phyloP scores from a whole-genome alignment of 2,113 vertebrate species.

The Canis aureus region DNA sequence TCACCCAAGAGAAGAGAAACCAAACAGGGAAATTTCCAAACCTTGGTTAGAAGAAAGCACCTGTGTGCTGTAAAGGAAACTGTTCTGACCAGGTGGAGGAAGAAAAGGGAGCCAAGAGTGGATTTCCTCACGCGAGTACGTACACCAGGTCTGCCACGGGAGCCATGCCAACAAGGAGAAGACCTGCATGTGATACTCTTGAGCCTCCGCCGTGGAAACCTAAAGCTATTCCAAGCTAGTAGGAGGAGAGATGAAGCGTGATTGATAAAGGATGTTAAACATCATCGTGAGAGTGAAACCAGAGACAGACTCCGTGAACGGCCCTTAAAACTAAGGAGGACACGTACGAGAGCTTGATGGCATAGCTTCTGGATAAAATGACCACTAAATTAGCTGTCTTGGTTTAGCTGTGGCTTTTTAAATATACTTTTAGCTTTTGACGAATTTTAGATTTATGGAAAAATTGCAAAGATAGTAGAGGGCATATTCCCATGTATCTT shows the following conservation, averaged over 20 bases:
- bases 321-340: background rate
- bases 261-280: background rate
- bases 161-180: background rate
- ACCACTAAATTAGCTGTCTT: background rate
- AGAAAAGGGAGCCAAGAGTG: background rate
- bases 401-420: background rate
- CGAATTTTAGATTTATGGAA: slow-evolving; percentile 14
- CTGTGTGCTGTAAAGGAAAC: background rate
- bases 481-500: background rate
- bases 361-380: background rate
- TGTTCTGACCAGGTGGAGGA: background rate
- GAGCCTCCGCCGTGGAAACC: background rate
- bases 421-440: background rate
- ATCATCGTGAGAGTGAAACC: background rate
- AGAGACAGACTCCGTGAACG: background rate
- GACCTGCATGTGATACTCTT: background rate
- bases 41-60: background rate
- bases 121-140: background rate
- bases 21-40: background rate
- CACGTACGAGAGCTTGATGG: background rate
- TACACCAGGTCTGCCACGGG: background rate
- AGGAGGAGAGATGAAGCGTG: background rate
- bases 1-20: background rate
- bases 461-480: background rate
- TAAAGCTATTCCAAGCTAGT: background rate